Evolutionary conservation across 2,888 invertebrate species (phyloP), one percentile per base, ranked within the genome.

Genomic region (Hirtodrosophila trivittata): DNA sequence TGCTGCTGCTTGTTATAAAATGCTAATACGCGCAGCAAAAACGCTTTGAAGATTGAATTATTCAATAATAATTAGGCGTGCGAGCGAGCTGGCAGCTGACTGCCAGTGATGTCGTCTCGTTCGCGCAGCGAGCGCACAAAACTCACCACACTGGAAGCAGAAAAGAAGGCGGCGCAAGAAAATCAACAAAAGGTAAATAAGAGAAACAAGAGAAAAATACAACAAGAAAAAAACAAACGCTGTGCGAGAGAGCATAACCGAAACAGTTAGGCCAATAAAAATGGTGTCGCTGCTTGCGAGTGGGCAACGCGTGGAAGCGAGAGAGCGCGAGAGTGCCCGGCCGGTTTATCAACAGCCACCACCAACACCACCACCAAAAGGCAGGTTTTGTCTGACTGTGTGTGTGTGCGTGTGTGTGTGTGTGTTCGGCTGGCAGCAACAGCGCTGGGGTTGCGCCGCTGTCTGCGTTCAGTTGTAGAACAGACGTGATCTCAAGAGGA

Each of bases 401-500:
- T 35, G 14, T 13, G 58, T 57, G 46, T 54, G 47, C 47, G 47
- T 58, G 52, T 33, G 50, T 28, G 56, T 30, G n/a, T 28, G 47
- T 47, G 39, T 50, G 45, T 35, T 69, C 28, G 59, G 62, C 57
- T 54, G 25, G 47, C 41, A 49, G 66, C 56, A 35, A 57, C 56
- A 52, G 60, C 56, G 77, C 70, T 65, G 43, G 41, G 26, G 35
- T 32, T 51, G 54, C 69, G 66, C 45, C 62, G 74, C 59, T 16
- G 59, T 33, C 39, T 35, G 39, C 60, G 77, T 88, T 89, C 87
- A 90, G 89, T 90, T 90, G 88, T 88, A 87, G 84, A 89, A 88
- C 88, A 90, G 91, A 90, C 90, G 86, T 91, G 91, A 90, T 90
- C 89, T 89, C 87, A 89, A 87, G 86, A 88, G 86, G 90, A 91